Percentiles rank a stretch among this genome's conserved stretches.
phyloP scores from a whole-genome alignment of 2,797 vertebrate species.

The Taeniopygia guttata region DNA sequence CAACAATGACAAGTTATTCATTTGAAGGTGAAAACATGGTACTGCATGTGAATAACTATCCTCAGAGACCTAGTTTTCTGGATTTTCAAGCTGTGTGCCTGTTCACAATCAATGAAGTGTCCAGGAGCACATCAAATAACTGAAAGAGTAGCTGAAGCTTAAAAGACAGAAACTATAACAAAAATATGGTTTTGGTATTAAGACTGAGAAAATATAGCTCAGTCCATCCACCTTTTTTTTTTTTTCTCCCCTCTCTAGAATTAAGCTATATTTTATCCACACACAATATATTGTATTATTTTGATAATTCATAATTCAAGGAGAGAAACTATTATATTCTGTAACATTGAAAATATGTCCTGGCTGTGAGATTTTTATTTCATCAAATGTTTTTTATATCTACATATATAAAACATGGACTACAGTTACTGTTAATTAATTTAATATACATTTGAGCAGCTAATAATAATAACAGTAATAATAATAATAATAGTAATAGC shows the following conservation, averaged over 20 bases:
- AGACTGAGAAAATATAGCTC: neutral
- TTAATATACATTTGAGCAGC: neutral
- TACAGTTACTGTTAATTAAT: constrained; percentile 2
- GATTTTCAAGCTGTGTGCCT: neutral
- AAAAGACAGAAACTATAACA: neutral
- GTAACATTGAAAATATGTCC: neutral
- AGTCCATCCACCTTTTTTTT: neutral
- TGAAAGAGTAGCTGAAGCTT: neutral
- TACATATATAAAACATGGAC: neutral
- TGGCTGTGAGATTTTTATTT: neutral
- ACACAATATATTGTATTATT: neutral
- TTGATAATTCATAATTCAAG: constrained; percentile 4
- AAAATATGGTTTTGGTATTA: neutral
- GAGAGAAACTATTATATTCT: neutral
- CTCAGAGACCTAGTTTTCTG: neutral
- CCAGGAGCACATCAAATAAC: neutral
- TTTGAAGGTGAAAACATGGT: neutral
- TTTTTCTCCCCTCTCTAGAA: neutral
- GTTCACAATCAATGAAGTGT: neutral
- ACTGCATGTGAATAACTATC: neutral
- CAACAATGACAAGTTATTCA: neutral
- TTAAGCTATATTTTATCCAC: neutral
- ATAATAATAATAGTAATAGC: neutral
- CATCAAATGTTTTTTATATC: neutral
- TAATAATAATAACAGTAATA: neutral